Base-by-base conservation (phyloP, 1,140 invertebrate species). In the Limonius californicus region DNA sequence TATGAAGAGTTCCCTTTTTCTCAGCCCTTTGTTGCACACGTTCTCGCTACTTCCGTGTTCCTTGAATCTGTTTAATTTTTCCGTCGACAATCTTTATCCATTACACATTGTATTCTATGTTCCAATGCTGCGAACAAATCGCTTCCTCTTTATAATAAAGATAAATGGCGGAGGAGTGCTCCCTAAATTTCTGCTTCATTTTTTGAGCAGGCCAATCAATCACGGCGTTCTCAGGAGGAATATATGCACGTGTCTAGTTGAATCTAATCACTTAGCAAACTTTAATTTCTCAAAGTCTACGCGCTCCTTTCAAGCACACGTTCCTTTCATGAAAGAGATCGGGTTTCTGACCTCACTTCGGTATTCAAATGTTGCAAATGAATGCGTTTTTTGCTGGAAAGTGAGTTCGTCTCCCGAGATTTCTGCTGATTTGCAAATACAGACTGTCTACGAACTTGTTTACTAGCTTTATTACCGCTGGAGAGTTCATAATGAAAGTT, bases 221-320 rank as follows among this genome's bases (percentile, higher is more conserved):
- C 45, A 50, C 45, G 14, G 45, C 2, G 7, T 11, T 50, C 45
- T 50, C 45, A 18, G n/a, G 14, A 14, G 45, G 14, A 50, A 11
- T 19, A 50, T 21, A 50, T 50, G 20, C 45, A 50, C 45, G 45
- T 50, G 45, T 50, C 45, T 18, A 8, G 16, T 50, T 50, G 45
- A 50, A 50, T 50, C 16, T 50, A 50, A 50, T 50, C 45, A 50
- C 45, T 50, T 50, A 50, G 45, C 20, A 50, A 50, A 50, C 45
- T 50, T 50, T 50, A 50, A 50, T 50, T 50, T 50, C 16, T 18
- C 42, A 45, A 27, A 27, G 23, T 27, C 23, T 39, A 14, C 35
- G 35, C 7, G n/a, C n/a, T 14, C n/a, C n/a, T n/a, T n/a, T n/a
- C n/a, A n/a, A n/a, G n/a, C n/a, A n/a, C n/a, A n/a, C n/a, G n/a